Base-by-base conservation (phyloP, 2,888 invertebrate species). In the Lissonota sp. region DNA sequence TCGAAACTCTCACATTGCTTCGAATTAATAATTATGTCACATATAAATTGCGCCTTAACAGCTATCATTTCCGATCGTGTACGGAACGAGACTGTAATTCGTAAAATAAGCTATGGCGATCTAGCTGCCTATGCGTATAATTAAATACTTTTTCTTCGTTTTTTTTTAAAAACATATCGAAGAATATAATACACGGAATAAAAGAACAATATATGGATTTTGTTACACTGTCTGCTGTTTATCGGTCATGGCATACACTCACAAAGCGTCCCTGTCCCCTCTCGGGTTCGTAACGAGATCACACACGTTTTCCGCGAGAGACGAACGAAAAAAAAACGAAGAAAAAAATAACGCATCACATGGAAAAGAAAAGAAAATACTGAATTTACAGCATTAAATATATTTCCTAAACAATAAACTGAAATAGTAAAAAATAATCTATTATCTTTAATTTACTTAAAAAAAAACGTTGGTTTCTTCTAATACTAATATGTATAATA, bases 401-500 rank as follows among this genome's bases (percentile, higher is more conserved):
- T 82, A 83, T 87, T 85, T 86, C 86, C 88, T 89, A 89, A 88
- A 89, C 80, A 84, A 86, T 87, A 88, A 90, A 90, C 87, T 90
- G 89, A 89, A 90, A 89, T 87, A 87, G 90, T 90, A 90, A 89
- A 90, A 90, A 90, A 90, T 90, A 89, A 90, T 89, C 86, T 88
- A 88, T 89, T 86, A 87, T 89, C 84, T 89, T 90, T 88, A 88
- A 89, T 89, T 90, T 87, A 89, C 88, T 90, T 90, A 87, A 87
- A 87, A 87, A 83, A 84, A 79, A 85, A 83, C 62, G 78, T 67
- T 82, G 73, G 69, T 80, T 72, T 80, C 63, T 82, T 84, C 90
- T 92, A 92, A 90, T 84, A 86, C 90, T 92, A 92, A 87, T 90
- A 89, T 91, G 88, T 91, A 92, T 92, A 91, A 90, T 90, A 90